phyloP scores from a whole-genome alignment of 2,797 vertebrate species.

The Buphagus erythrorhynchus region DNA sequence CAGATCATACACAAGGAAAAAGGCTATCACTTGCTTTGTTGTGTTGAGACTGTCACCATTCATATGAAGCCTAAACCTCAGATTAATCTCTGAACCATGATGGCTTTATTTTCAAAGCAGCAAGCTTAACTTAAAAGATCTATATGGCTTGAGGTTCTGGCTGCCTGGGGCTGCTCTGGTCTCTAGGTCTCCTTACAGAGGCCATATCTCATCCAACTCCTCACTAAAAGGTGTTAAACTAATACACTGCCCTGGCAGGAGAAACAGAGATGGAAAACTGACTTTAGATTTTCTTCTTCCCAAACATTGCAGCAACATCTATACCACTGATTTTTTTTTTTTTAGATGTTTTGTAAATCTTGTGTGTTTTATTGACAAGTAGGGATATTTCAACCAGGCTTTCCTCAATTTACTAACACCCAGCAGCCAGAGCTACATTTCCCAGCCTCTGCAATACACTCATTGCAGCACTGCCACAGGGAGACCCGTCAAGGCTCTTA shows the following conservation, averaged over 20 bases:
- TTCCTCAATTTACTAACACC: background rate
- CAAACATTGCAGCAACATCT: background rate
- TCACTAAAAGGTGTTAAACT: background rate
- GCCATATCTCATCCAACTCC: rapidly evolving
- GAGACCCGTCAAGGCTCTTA: background rate
- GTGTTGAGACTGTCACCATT: background rate
- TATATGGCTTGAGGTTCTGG: background rate
- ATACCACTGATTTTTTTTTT: background rate
- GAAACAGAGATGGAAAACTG: background rate
- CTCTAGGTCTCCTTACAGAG: background rate
- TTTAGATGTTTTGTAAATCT: background rate
- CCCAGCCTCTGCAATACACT: rapidly evolving
- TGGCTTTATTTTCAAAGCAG: background rate
- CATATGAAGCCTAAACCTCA: background rate
- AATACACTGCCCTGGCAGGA: background rate
- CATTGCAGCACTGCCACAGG: background rate
- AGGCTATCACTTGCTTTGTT: background rate
- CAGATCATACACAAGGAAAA: background rate
- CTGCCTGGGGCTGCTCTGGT: background rate
- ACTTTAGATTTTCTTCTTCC: background rate
- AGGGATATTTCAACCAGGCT: background rate
- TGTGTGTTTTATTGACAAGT: background rate
- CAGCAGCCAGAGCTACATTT: background rate
- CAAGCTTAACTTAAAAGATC: background rate
- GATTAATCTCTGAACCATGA: background rate